Evolutionary conservation across 2,888 invertebrate species (phyloP).

Genomic region (Andrena trimmerana): DNA sequence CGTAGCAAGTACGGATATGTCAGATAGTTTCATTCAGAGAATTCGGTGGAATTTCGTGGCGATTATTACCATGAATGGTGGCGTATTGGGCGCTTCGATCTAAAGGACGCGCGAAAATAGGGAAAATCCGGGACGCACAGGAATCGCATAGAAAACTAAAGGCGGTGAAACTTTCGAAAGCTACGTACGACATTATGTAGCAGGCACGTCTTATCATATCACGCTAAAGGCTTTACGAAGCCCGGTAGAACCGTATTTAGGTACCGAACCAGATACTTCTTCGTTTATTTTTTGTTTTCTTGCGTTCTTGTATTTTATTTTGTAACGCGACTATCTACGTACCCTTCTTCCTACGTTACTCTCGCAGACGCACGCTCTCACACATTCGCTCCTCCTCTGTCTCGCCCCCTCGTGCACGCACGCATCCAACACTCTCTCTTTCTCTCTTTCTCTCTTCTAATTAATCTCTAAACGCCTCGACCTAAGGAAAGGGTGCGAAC

Average conservation of each 20-base stretch:
- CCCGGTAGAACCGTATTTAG: slow-evolving; percentile 76
- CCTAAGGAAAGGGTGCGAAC: slow-evolving; percentile 63
- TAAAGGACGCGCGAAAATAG: slow-evolving; percentile 65
- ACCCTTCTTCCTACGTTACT: slow-evolving; percentile 35
- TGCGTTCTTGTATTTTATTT: slow-evolving; percentile 38
- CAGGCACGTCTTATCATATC: slow-evolving; percentile 85
- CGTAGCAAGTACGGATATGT: slow-evolving; percentile 21
- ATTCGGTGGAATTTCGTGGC: slow-evolving; percentile 36
- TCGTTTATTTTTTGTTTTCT: slow-evolving; percentile 35
- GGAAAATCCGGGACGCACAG: slow-evolving; percentile 64
- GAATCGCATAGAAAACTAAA: slow-evolving; percentile 80
- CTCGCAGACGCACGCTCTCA: slow-evolving; percentile 32
- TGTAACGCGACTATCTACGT: slow-evolving; percentile 67
- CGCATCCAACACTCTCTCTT: slow-evolving; percentile 27
- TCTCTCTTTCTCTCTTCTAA: slow-evolving; percentile 37
- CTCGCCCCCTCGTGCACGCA: slow-evolving; percentile 22
- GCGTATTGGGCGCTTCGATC: slow-evolving; percentile 38
- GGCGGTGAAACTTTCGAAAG: slow-evolving; percentile 75
- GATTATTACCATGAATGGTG: slow-evolving; percentile 50
- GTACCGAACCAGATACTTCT: slow-evolving; percentile 65
- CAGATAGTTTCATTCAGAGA: not conserved
- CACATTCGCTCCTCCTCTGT: slow-evolving; percentile 37
- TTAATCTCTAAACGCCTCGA: slow-evolving; percentile 52
- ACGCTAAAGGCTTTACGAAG: slow-evolving; percentile 80
- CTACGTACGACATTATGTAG: slow-evolving; percentile 81